phyloP scores from a whole-genome alignment of 2,888 invertebrate genomes.

The Pandemis heparana region DNA sequence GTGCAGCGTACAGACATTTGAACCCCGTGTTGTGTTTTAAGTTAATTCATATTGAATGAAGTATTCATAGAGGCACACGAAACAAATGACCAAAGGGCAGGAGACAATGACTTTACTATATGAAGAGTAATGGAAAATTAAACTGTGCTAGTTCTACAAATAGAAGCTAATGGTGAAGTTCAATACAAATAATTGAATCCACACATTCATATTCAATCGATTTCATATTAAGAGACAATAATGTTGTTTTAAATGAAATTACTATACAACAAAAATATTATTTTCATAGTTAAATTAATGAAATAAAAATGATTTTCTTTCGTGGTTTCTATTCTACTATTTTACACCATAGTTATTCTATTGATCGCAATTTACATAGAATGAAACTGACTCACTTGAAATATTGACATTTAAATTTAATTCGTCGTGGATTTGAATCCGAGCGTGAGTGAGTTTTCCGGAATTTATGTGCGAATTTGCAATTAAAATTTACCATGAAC shows the following conservation, averaged over 20 bases:
- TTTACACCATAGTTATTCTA: neutral
- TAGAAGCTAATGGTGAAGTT: neutral
- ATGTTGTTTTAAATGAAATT: neutral
- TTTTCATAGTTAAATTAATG: neutral
- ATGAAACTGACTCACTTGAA: too few relatives aligned
- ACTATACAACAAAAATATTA: neutral
- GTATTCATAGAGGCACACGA: neutral
- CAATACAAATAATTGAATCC: neutral
- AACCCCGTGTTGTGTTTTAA: too few relatives aligned
- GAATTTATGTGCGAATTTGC: too few relatives aligned
- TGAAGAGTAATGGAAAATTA: slow-evolving; percentile 1
- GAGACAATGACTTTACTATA: neutral
- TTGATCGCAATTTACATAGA: too few relatives aligned
- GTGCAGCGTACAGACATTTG: too few relatives aligned
- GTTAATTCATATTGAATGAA: too few relatives aligned
- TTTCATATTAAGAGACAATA: neutral
- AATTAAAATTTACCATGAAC: too few relatives aligned
- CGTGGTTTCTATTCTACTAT: neutral
- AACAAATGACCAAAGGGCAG: neutral
- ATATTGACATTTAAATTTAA: too few relatives aligned
- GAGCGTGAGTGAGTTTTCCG: too few relatives aligned
- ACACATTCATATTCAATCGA: neutral
- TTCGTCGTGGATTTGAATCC: too few relatives aligned
- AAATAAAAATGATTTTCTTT: neutral
- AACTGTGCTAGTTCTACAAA: slow-evolving; percentile 1